Evolutionary conservation across 64 coral and sea anemone species (phyloP), one percentile per base, ranked within the genome.

Genomic region (Montipora efflorescens): DNA sequence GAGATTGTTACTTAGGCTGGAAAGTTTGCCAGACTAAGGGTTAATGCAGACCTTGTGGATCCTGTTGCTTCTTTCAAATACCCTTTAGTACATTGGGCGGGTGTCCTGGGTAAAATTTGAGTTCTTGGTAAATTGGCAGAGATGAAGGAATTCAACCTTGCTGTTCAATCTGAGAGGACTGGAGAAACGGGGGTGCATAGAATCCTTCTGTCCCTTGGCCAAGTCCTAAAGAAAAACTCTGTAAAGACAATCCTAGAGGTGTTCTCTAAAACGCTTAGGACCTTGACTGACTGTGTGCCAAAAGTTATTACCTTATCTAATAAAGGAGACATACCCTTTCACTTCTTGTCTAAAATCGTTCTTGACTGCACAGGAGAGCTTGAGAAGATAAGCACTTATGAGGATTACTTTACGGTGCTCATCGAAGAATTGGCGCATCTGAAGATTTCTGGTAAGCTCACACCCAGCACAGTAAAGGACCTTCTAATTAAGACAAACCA

Each of bases 141-240:
- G 43, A 71, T 86, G 45, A 86, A 86, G 62, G 82, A 86, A 70
- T 86, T 86, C 19, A 50, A 86, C 68, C 45, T 86, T 19, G 82
- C 43, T 67, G 82, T 86, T 5, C 62, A 72, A n/a, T 86, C 82
- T 20, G 62, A 48, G 6, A 46, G 82, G 5, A 86, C 82, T 20
- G 82, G 82, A 3, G 82, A 86, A 47, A 86, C 82, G 21, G 82
- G 82, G 7, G 7, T 86, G 82, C 82, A 86, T n/a, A 59, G 82
- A 49, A 86, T 86, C 66, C 44, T 86, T 0, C 15, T 86, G 7
- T 86, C 82, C 2, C 82, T 86, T 69, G 62, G 71, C 19, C 62
- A 19, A 48, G 62, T 86, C 18, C 46, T 67, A 18, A 86, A 49
- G 66, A 86, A 86, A 20, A 49, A 44, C 18, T 47, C 62, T 0